phyloP scores from a whole-genome alignment of 2,888 invertebrate species.

The Plagodis pulveraria region DNA sequence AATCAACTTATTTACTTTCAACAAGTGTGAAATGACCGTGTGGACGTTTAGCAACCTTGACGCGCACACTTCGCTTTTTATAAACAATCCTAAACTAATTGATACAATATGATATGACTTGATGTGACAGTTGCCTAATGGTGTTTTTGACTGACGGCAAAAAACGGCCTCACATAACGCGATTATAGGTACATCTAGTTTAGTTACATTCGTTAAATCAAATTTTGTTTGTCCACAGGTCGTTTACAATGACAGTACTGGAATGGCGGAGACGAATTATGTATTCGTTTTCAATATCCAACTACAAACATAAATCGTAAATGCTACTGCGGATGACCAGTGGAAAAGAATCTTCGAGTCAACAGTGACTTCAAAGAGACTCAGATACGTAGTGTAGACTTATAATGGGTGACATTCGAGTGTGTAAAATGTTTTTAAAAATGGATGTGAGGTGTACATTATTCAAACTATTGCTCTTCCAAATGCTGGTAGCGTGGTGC shows the following conservation, averaged over 20 bases:
- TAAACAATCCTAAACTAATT: constrained; percentile 35
- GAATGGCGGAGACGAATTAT: constrained; percentile 62
- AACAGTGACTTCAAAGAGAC: constrained; percentile 43
- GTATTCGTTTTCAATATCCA: constrained; percentile 68
- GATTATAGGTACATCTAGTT: constrained; percentile 19
- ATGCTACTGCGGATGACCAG: constrained; percentile 39
- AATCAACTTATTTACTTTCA: not conserved
- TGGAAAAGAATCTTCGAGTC: constrained; percentile 36
- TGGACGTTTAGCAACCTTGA: constrained; percentile 36
- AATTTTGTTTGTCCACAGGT: constrained; percentile 66
- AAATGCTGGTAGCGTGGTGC: constrained; percentile 74
- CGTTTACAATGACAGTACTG: constrained; percentile 73
- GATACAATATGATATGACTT: constrained; percentile 41
- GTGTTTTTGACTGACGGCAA: constrained; percentile 33
- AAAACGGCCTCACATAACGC: constrained; percentile 30
- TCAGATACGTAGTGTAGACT: constrained; percentile 46
- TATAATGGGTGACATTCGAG: constrained; percentile 66
- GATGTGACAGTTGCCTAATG: constrained; percentile 46
- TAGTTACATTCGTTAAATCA: constrained; percentile 27
- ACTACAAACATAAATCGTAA: constrained; percentile 75
- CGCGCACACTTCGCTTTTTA: constrained; percentile 38
- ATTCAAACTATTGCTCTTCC: constrained; percentile 75
- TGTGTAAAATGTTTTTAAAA: constrained; percentile 56
- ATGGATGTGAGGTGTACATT: constrained; percentile 76
- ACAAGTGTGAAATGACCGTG: constrained; percentile 12